These are phyloP conservation scores for Xiphorhynchus elegans DNA, from an alignment of 2,113 vertebrate species.

Conservation along the genomic window DNA sequence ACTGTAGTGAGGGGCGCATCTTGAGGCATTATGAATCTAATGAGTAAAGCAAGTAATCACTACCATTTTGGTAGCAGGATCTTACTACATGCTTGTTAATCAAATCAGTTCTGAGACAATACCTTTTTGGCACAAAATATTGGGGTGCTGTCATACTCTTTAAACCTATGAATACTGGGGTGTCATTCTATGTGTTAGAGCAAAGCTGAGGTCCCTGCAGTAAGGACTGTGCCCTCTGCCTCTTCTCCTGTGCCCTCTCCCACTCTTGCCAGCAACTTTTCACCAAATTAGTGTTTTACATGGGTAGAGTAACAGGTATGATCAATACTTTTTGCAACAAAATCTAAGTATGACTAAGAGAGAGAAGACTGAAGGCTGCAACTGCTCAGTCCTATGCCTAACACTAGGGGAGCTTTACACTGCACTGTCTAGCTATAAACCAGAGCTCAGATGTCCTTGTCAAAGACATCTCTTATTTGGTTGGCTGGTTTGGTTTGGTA, in stretches of 20 bases:
- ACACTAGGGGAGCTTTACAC: background rate
- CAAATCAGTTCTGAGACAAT: background rate
- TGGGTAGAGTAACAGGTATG: background rate
- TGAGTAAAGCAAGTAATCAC: background rate
- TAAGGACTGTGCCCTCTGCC: background rate
- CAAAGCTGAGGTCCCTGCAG: background rate
- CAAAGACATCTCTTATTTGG: background rate
- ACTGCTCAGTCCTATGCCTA: background rate
- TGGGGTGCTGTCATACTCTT: background rate
- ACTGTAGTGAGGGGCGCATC: background rate
- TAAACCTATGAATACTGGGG: rapidly evolving
- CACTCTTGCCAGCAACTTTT: background rate
- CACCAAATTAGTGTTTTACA: background rate
- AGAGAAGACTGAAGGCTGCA: background rate
- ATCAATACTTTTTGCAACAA: background rate
- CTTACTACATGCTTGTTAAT: background rate
- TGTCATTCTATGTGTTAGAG: background rate
- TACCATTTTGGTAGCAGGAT: background rate
- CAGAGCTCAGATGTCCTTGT: background rate
- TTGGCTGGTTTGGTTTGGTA: background rate
- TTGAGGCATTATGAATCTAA: background rate
- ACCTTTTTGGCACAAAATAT: background rate
- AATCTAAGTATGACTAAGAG: background rate
- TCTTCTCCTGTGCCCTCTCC: background rate
- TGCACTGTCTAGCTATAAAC: background rate